Conservation (phyloP, 2,797 vertebrate genomes). For the Pelodytes ibericus region DNA sequence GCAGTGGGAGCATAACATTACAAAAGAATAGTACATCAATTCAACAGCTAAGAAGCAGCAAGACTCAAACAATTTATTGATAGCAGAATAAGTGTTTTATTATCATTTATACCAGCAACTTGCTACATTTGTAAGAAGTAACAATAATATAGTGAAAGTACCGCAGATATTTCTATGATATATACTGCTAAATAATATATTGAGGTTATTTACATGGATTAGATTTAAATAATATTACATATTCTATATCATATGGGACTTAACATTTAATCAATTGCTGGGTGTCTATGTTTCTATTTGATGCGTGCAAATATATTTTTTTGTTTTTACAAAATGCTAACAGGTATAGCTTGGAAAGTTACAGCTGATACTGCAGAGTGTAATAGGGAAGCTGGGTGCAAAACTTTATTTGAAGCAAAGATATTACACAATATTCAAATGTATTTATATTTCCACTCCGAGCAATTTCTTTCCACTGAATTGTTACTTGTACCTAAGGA, state of each 20-base stretch:
- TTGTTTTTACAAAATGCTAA: too few relatives aligned
- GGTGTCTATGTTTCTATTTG: not conserved
- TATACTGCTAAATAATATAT: not conserved
- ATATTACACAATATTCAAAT: too few relatives aligned
- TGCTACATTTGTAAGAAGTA: not conserved
- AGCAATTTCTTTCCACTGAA: too few relatives aligned
- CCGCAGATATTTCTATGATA: not conserved
- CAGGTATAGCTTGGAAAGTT: too few relatives aligned
- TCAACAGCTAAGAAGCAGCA: conserved; percentile 6
- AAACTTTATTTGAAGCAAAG: too few relatives aligned
- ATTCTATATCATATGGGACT: not conserved
- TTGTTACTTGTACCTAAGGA: too few relatives aligned
- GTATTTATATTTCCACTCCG: too few relatives aligned
- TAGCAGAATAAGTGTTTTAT: conserved; percentile 9
- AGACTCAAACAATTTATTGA: conserved; percentile 8
- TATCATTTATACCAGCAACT: conserved; percentile 18
- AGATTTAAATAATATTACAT: not conserved
- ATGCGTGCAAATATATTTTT: too few relatives aligned
- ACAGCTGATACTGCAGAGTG: too few relatives aligned
- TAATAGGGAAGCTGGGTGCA: too few relatives aligned
- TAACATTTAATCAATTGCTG: not conserved
- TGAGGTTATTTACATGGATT: not conserved
- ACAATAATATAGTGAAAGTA: not conserved
- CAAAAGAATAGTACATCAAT: conserved; percentile 25
- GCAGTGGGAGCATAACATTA: conserved; percentile 21